Evolutionary conservation across 2,888 invertebrate species (phyloP), one percentile per base, ranked within the genome.

Genomic region (Yponomeuta malinellus): DNA sequence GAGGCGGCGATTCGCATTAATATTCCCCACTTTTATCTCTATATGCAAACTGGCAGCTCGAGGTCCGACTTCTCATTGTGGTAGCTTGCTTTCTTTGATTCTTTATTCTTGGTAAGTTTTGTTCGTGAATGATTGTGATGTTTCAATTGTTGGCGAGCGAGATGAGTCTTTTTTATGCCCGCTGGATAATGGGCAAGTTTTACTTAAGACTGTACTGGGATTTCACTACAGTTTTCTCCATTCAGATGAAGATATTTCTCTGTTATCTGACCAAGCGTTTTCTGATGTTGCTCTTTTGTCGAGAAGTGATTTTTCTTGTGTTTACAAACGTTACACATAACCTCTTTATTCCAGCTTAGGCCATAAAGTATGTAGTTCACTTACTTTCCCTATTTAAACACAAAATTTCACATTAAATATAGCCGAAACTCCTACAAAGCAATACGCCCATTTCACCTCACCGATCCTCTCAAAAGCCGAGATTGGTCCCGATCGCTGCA

Each of bases 21-120:
- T 92, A 92, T 92, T 91, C 92, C 90, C 90, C 87, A 90, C 91
- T 92, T 92, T 92, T 92, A 92, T 92, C 92, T 92, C 92, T 92
- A 91, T 91, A 92, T 92, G 92, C 92, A 91, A 92, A 92, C 91
- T 90, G 91, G 91, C 90, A 87, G 88, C 85, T 15, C 15, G 86
- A 87, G 88, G 83, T 89, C 89, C 82, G 86, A 85, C 86, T 84
- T 84, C 85, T 90, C 91, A 92, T 91, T 91, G 91, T 90, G 88
- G 87, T 84, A 76, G 84, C 65, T 71, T 67, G 48, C 63, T 71
- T 71, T 71, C 68, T 84, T 81, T 87, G 90, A 89, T 72, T 71
- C 68, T 70, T 89, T 90, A 87, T 84, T 86, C 82, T 78, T 71
- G 72, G 70, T 71, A 72, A 73, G 70, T 73, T 74, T 73, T 83